Evolutionary conservation across 2,888 invertebrate species (phyloP).

Genomic region (Fragum whitleyi): DNA sequence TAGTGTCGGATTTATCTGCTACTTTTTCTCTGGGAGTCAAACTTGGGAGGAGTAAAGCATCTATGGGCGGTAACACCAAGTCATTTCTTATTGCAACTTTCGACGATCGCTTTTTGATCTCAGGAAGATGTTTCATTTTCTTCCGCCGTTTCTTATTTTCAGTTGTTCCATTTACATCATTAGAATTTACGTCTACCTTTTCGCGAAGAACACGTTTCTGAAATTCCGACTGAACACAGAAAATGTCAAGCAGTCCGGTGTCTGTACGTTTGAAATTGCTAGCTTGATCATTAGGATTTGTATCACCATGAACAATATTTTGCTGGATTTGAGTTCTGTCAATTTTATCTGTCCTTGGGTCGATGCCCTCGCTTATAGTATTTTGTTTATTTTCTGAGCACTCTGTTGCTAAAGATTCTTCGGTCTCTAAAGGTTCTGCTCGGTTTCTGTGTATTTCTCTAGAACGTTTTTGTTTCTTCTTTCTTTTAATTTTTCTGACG

Average conservation of each 20-base stretch:
- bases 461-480: background rate
- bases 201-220: background rate
- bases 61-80: constrained; percentile 21
- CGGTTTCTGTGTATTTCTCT: background rate
- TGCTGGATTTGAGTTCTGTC: no score
- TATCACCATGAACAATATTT: no score
- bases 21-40: background rate
- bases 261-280: no score
- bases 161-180: background rate
- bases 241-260: constrained; percentile 7
- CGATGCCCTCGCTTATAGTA: background rate
- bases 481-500: background rate
- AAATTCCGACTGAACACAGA: constrained; percentile 1
- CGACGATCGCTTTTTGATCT: constrained; percentile 55
- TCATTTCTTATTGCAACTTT: constrained; percentile 40
- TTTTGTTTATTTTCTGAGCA: background rate
- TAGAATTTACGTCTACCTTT: background rate
- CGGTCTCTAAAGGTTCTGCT: background rate
- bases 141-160: constrained; percentile 26
- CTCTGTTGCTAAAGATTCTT: background rate
- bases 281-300: no score
- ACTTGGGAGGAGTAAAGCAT: background rate
- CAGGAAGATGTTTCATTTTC: constrained; percentile 45
- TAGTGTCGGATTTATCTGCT: background rate
- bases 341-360: background rate